These are phyloP conservation scores for Caretta caretta DNA, from an alignment of 2,113 vertebrate genomes.

Conservation along the genomic window DNA sequence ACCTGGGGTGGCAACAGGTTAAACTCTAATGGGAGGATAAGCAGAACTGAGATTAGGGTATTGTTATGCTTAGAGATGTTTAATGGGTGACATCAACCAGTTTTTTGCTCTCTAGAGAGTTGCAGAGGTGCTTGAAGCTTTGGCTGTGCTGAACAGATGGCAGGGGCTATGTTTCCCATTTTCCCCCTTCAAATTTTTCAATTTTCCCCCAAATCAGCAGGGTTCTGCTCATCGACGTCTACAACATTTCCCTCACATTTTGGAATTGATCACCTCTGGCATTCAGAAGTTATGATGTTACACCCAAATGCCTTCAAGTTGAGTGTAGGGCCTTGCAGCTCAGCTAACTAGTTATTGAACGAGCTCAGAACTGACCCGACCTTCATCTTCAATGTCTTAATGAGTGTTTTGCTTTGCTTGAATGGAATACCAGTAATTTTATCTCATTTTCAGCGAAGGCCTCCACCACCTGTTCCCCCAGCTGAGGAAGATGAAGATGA, in stretches of 20 bases:
- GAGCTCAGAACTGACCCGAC: neutral
- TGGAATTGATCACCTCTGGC: neutral
- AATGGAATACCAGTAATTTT: neutral
- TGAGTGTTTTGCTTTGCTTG: neutral
- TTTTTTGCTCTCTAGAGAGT: neutral
- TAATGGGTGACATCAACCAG: neutral
- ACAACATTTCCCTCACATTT: neutral
- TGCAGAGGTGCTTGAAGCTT: neutral
- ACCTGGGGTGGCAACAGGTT: no score
- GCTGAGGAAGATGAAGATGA: constrained; percentile 62
- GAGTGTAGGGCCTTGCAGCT: neutral
- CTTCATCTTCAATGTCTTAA: neutral
- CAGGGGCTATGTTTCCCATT: neutral
- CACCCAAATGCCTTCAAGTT: neutral
- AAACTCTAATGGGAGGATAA: no score
- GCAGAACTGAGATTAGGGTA: neutral
- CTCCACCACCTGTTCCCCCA: constrained; percentile 70
- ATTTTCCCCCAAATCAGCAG: neutral
- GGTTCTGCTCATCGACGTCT: neutral
- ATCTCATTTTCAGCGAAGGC: constrained; percentile 73
- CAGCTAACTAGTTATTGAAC: neutral
- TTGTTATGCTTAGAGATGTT: neutral
- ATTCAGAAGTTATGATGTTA: neutral
- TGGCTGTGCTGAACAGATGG: neutral
- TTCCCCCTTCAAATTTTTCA: neutral